Conservation (phyloP, 2,113 vertebrate species). For the Athene cunicularia region DNA sequence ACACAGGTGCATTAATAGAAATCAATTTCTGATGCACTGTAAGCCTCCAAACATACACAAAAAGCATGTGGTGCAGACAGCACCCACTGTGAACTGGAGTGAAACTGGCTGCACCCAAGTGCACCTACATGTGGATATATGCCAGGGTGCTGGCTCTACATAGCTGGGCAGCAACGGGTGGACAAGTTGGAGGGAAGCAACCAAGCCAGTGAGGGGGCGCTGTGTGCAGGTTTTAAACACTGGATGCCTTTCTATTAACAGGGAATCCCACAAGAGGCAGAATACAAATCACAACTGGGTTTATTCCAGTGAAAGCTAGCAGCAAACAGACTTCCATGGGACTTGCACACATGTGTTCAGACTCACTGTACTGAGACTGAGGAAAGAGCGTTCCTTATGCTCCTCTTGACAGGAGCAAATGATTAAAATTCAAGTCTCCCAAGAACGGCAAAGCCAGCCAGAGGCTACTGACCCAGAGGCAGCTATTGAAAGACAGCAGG, state of each 20-base stretch:
- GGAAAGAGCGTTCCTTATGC: neutral
- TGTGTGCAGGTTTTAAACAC: neutral
- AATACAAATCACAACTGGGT: neutral
- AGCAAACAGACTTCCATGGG: neutral
- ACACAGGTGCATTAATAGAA: neutral
- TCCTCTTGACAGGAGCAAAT: conserved; percentile 5
- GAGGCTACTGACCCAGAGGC: conserved; percentile 34
- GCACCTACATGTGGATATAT: fast-evolving
- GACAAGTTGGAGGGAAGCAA: neutral
- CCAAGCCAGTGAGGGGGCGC: neutral
- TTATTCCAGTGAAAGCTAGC: neutral
- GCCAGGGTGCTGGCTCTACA: neutral
- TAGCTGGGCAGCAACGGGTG: neutral
- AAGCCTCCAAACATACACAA: neutral
- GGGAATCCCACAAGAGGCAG: neutral
- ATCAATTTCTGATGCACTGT: neutral
- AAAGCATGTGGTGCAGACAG: fast-evolving
- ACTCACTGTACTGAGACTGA: neutral
- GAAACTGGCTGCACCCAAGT: fast-evolving
- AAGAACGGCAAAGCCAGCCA: conserved; percentile 20
- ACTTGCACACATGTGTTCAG: neutral
- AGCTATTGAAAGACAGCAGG: conserved; percentile 25
- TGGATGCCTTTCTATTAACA: neutral
- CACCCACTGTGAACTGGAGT: fast-evolving
- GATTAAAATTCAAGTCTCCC: neutral